Evolutionary conservation across 2,888 invertebrate species (phyloP).

Genomic region (Punctoribates punctum): DNA sequence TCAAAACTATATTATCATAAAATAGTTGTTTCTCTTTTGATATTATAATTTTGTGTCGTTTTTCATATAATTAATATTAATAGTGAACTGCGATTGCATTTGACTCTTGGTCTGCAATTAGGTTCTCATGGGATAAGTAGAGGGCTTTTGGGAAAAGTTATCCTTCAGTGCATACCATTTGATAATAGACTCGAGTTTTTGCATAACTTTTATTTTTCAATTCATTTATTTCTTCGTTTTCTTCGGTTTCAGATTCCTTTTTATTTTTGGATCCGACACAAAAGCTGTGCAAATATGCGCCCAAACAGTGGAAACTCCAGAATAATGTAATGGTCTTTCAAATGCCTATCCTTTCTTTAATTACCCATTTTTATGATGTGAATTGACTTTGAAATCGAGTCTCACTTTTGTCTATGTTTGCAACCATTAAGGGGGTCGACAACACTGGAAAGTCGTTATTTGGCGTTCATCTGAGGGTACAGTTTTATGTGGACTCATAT

Average conservation of each 20-base stretch:
- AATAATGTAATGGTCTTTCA: constrained; percentile 68
- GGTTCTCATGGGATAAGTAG: too few relatives aligned
- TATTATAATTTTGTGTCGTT: too few relatives aligned
- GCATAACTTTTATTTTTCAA: neutral
- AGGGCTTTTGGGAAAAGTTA: neutral
- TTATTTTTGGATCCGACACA: constrained; percentile 90
- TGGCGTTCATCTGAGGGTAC: constrained; percentile 82
- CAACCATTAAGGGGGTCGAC: constrained; percentile 70
- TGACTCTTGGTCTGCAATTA: too few relatives aligned
- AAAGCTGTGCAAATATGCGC: constrained; percentile 93
- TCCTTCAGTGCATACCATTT: neutral
- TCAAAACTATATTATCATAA: too few relatives aligned
- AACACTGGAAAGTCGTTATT: constrained; percentile 83
- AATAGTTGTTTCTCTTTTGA: too few relatives aligned
- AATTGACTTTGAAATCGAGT: neutral
- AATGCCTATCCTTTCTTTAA: neutral
- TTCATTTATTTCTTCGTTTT: constrained; percentile 56
- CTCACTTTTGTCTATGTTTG: constrained; percentile 44
- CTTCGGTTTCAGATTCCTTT: constrained; percentile 83
- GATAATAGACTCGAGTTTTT: too few relatives aligned
- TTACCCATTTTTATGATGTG: constrained; percentile 1
- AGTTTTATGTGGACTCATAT: constrained; percentile 90
- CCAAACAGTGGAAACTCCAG: constrained; percentile 92
- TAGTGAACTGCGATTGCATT: too few relatives aligned
- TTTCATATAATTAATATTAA: too few relatives aligned